Conservation (phyloP, 2,888 invertebrate genomes). For the Lydus trimaculatus region DNA sequence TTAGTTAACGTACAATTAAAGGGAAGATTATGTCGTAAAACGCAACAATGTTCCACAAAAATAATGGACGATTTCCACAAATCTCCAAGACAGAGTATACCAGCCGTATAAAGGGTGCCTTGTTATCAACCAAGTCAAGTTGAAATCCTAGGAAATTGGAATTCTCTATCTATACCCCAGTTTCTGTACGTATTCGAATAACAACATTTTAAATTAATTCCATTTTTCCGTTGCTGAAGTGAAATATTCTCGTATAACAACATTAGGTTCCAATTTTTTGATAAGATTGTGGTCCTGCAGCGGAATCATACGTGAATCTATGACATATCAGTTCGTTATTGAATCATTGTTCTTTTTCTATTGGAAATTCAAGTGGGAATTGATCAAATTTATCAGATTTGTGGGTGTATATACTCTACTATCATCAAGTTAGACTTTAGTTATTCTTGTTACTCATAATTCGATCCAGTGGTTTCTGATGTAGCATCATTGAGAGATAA, state of each 20-base stretch:
- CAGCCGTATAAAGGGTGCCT: slow-evolving; percentile 39
- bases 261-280: too few relatives aligned
- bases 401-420: too few relatives aligned
- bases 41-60: slow-evolving; percentile 15
- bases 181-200: slow-evolving; percentile 29
- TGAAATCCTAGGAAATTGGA: slow-evolving; percentile 49
- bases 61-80: slow-evolving; percentile 29
- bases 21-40: not conserved
- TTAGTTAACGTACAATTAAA: not conserved
- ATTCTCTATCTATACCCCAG: slow-evolving; percentile 37
- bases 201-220: slow-evolving; percentile 20
- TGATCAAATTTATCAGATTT: too few relatives aligned
- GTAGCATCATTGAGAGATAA: not conserved
- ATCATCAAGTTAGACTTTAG: too few relatives aligned
- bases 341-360: too few relatives aligned
- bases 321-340: too few relatives aligned
- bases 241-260: too few relatives aligned
- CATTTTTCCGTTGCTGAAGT: not conserved
- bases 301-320: too few relatives aligned
- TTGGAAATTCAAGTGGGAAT: too few relatives aligned
- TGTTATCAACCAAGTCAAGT: slow-evolving; percentile 49
- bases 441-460: not conserved
- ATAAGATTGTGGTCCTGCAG: too few relatives aligned
- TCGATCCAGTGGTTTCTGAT: not conserved
- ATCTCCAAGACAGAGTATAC: slow-evolving; percentile 39